Conservation (phyloP, 2,888 invertebrate genomes). For the Xanthia icteritia region DNA sequence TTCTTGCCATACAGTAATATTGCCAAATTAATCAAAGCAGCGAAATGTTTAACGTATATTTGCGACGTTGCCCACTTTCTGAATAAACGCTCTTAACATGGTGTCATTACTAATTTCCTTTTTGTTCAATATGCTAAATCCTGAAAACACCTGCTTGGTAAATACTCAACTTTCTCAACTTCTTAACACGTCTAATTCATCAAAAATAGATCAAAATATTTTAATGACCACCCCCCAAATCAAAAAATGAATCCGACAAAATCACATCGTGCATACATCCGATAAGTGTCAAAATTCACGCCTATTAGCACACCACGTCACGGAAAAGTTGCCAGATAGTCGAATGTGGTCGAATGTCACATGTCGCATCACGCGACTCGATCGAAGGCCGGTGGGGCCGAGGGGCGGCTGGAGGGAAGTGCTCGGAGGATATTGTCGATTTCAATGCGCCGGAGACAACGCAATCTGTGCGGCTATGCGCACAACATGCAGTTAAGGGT, state of each 20-base stretch:
- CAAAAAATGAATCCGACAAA: not conserved
- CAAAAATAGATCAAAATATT: not conserved
- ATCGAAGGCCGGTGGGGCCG: conserved; percentile 77
- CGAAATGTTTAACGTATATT: too few relatives aligned
- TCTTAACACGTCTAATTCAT: not conserved
- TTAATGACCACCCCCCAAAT: not conserved
- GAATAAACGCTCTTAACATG: too few relatives aligned
- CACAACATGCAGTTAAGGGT: conserved; percentile 51
- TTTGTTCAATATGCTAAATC: too few relatives aligned
- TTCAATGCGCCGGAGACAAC: conserved; percentile 74
- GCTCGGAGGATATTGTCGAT: conserved; percentile 83
- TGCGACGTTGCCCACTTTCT: too few relatives aligned
- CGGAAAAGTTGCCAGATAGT: conserved; percentile 43
- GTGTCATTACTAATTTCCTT: too few relatives aligned
- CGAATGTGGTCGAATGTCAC: conserved; percentile 48
- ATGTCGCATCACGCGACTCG: conserved; percentile 67
- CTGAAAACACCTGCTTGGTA: too few relatives aligned
- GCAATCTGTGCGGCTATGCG: conserved; percentile 66
- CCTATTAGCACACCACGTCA: conserved; percentile 24
- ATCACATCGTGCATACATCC: conserved; percentile 1
- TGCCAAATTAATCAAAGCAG: too few relatives aligned
- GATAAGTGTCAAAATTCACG: conserved; percentile 19
- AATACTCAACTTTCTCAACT: not conserved
- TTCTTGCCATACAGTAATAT: too few relatives aligned
- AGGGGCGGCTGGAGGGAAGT: conserved; percentile 68